Conservation (phyloP, 2,113 vertebrate species). For the Rafetus swinhoei region DNA sequence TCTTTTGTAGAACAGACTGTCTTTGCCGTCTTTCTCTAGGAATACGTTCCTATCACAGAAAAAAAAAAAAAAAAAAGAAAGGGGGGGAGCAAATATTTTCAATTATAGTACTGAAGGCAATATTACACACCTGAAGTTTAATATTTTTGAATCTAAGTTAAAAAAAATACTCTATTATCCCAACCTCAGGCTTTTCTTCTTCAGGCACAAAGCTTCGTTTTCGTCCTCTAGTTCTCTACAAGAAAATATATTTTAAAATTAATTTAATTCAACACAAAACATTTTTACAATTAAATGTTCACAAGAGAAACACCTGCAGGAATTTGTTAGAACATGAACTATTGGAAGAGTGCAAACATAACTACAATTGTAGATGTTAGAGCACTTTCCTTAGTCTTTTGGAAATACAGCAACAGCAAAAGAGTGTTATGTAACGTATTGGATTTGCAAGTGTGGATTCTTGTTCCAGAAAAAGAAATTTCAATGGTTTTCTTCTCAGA, state of each 20-base stretch:
- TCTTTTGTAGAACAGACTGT: slow-evolving; percentile 92
- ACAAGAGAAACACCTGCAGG: rapidly evolving
- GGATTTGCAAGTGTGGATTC: background rate
- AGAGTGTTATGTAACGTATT: background rate
- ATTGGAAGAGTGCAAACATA: background rate
- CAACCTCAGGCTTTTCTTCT: slow-evolving; percentile 94
- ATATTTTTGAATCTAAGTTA: slow-evolving; percentile 32
- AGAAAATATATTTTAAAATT: slow-evolving; percentile 67
- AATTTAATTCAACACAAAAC: slow-evolving; percentile 3
- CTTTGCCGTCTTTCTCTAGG: slow-evolving; percentile 92
- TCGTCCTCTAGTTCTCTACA: slow-evolving; percentile 96
- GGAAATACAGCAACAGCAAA: background rate
- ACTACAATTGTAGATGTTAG: background rate
- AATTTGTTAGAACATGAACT: background rate
- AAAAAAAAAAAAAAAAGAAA: slow-evolving; percentile 31
- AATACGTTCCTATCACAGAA: slow-evolving; percentile 86
- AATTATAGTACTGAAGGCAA: slow-evolving; percentile 24
- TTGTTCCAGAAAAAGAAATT: background rate
- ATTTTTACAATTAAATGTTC: background rate
- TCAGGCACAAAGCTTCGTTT: slow-evolving; percentile 93
- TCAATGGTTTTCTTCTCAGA: background rate
- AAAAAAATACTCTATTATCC: slow-evolving; percentile 63
- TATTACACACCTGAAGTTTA: slow-evolving; percentile 27
- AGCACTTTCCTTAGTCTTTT: background rate
- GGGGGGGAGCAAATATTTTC: slow-evolving; percentile 41